phyloP scores from a whole-genome alignment of 2,797 vertebrate species.

The Myiotriccus ornatus region DNA sequence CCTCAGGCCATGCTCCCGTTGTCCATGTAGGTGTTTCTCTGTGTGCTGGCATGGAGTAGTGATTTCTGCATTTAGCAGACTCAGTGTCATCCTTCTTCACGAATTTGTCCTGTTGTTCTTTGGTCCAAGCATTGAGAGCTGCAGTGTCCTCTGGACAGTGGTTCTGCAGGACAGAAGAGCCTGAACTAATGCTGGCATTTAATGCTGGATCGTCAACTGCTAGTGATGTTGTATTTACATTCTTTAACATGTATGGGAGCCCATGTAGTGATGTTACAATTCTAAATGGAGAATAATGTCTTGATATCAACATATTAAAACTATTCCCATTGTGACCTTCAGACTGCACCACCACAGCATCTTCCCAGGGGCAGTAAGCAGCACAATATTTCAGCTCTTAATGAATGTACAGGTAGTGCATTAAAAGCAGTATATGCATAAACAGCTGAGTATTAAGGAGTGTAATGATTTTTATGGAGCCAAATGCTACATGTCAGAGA shows the following conservation, averaged over 20 bases:
- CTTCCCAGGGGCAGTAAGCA: background rate
- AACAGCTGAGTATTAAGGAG: background rate
- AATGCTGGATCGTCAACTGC: background rate
- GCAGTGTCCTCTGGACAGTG: background rate
- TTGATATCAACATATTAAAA: background rate
- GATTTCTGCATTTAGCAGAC: background rate
- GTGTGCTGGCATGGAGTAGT: accelerated
- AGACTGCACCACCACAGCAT: background rate
- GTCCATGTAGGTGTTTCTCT: accelerated
- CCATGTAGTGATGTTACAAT: background rate
- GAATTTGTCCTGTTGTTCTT: background rate
- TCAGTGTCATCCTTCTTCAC: background rate
- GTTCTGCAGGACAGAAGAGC: background rate
- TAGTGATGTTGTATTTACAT: background rate
- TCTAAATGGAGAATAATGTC: background rate
- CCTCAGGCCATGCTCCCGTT: background rate
- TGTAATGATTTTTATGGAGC: background rate
- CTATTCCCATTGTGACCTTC: background rate
- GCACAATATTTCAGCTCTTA: background rate
- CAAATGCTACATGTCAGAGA: background rate
- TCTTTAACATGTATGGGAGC: background rate
- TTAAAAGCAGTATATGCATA: background rate
- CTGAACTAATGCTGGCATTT: background rate
- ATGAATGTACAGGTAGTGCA: background rate
- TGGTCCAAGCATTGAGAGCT: background rate